phyloP scores from a whole-genome alignment of 2,797 vertebrate species.

The Anabacerthia variegaticeps region DNA sequence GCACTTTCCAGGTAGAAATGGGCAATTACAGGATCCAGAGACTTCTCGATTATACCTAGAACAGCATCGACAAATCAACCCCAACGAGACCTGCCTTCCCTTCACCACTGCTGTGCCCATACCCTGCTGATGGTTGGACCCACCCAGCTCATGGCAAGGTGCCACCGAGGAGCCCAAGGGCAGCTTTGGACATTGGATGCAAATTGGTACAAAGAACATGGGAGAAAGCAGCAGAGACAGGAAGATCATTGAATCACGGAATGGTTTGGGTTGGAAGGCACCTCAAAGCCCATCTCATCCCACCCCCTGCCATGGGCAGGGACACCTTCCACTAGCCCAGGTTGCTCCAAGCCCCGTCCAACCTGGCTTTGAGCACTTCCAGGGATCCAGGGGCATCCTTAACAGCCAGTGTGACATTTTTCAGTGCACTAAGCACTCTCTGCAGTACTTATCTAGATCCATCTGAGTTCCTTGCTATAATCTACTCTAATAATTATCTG shows the following conservation, averaged over 20 bases:
- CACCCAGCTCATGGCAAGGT: not conserved
- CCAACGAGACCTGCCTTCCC: not conserved
- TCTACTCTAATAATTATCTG: slow-evolving; percentile 37
- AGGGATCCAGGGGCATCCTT: not conserved
- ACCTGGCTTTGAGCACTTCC: accelerated
- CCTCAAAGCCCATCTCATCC: not conserved
- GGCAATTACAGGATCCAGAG: not conserved
- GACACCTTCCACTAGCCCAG: not conserved
- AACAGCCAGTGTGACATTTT: not conserved
- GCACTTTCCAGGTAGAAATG: not conserved
- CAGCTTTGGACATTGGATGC: not conserved
- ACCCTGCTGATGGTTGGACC: not conserved
- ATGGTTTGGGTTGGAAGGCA: not conserved
- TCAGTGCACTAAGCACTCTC: not conserved
- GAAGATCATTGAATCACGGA: not conserved
- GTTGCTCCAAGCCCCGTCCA: accelerated
- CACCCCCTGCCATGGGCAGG: not conserved
- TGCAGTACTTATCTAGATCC: not conserved
- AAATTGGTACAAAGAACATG: accelerated
- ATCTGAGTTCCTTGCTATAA: not conserved
- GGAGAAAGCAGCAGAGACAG: not conserved
- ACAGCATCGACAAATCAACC: not conserved
- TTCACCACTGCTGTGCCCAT: not conserved
- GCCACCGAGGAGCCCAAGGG: not conserved
- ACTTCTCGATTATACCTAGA: not conserved